Evolutionary conservation across 2,113 vertebrate genomes (phyloP), one percentile per base, ranked within the genome.

Genomic region (Datnioides undecimradiatus): DNA sequence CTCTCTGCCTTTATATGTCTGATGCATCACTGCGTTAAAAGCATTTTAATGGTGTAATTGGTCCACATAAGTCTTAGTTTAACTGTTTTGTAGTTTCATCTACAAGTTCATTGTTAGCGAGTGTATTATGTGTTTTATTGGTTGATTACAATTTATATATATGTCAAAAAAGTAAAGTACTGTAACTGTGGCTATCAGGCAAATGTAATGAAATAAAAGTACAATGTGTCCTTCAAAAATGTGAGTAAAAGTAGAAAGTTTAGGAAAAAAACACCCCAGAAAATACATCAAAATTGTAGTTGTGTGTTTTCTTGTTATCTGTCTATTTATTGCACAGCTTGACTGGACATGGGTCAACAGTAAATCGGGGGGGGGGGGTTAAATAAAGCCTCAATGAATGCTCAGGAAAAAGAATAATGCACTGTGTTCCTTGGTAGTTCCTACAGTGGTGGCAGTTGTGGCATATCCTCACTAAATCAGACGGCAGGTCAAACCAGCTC

Each of bases 381-480:
- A 87, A 88, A 86, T 85, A 68, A 84, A 88, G 40, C 34, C 23
- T 33, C 79, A 81, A 87, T 86, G 73, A 76, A 87, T 79, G 81
- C 58, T 46, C 65, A 34, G 31, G 38, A 5, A n/a, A 46, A 77
- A 79, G 49, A 79, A 78, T 57, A 72, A 74, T 71, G 41, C 34
- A 74, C 74, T 78, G 81, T 85, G 60, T 31, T 55, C 63, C 34
- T 52, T 14, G 16, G 29, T 41, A 19, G 46, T 73, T 68, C 43
- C 45, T 59, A 71, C 63, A 79, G 79, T 54, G 59, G 33, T 58
- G 73, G 67, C 40, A 79, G 57, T 79, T 73, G 78, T 65, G 55
- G 52, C 29, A 57, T 73, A 74, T 80, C 73, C 75, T 58, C 75
- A 88, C 78, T 89, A 64, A 91, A 90, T 93, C 84, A 91, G 79